Base-by-base conservation (phyloP, 2,797 vertebrate species). In the Glossophaga mutica region DNA sequence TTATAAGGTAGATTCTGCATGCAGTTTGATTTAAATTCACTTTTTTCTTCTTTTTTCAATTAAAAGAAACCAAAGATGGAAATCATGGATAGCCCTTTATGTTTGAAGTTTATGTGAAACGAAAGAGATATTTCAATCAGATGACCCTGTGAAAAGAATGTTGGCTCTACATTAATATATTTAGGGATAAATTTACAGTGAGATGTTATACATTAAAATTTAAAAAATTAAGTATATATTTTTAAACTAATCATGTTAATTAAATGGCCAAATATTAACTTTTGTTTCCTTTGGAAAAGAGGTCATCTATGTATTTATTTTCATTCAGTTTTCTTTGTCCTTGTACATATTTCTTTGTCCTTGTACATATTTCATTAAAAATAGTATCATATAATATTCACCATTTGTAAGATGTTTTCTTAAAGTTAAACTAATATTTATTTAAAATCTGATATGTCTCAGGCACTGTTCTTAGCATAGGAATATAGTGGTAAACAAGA, bases 231-330 rank as follows among this genome's bases (percentile, higher is more conserved):
- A 84, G 5, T 74, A 52, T 86, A 71, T 86, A 50, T 87, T 6
- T 21, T 93, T 96, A 78, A 87, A 73, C 9, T 70, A 94, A 76
- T n/a, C 16, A 81, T 93, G 32, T 91, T 81, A 77, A 82, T 94
- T 94, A 90, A 90, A 8, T 73, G 37, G 12, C 1, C 48, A 73
- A 37, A 68, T 82, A 46, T 65, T 95, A 87, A 11, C 32, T 86
- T 82, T 67, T 89, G 21, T 39, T 90, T 83, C 21, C 44, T 86
- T 87, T 90, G 48, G 26, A 82, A 79, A 71, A 87, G 21, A 86
- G 26, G 39, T 59, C 24, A 48, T 39, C 4, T 34, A 57, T 65
- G 1, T 21, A 77, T 76, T 91, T 93, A 85, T 85, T 87, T 91
- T 14, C 91, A n/a, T n/a, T 44, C 90, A 29, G n/a, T 70, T 74